A percentile compares a stretch with the other conserved stretches of the same genome.
Evolutionary conservation across 2,888 invertebrate genomes (phyloP).

Genomic region (Eudemis profundana): DNA sequence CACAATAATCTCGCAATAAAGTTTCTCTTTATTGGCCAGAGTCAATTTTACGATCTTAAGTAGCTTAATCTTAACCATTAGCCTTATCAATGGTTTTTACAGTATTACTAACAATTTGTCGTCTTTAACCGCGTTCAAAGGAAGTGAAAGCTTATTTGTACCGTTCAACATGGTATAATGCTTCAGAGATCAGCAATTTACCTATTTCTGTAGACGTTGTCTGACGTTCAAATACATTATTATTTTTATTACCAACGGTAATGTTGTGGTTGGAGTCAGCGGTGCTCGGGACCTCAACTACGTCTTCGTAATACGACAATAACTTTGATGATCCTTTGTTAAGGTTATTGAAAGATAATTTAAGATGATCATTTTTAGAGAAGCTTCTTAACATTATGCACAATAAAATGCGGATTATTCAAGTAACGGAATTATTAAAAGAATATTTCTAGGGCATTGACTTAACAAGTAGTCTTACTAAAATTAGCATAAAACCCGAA

Average conservation of each 20-base stretch:
- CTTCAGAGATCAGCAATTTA: conserved; percentile 56
- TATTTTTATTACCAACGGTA: conserved; percentile 49
- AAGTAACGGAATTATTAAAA: no score
- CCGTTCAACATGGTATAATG: conserved; percentile 57
- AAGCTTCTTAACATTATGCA: background rate
- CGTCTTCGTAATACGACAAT: conserved; percentile 37
- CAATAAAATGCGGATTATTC: conserved; percentile 30
- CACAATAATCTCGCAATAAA: conserved; percentile 44
- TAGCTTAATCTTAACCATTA: conserved; percentile 56
- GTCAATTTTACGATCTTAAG: conserved; percentile 47
- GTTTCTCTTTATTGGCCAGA: conserved; percentile 52
- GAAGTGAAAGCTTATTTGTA: conserved; percentile 66
- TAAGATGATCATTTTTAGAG: conserved; percentile 10
- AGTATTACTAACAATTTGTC: conserved; percentile 56
- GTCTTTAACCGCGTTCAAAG: conserved; percentile 58
- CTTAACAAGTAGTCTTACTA: background rate
- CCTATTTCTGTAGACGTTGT: conserved; percentile 59
- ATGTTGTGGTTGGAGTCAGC: conserved; percentile 37
- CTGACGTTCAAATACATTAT: conserved; percentile 53
- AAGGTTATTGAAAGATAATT: conserved; percentile 25
- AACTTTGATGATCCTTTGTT: conserved; percentile 32
- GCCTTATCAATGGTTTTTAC: conserved; percentile 60
- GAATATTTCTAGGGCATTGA: background rate
- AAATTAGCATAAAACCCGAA: conserved; percentile 9
- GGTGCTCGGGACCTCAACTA: background rate